Conservation (phyloP, 1,140 invertebrate genomes). For the Argopecten irradians region DNA sequence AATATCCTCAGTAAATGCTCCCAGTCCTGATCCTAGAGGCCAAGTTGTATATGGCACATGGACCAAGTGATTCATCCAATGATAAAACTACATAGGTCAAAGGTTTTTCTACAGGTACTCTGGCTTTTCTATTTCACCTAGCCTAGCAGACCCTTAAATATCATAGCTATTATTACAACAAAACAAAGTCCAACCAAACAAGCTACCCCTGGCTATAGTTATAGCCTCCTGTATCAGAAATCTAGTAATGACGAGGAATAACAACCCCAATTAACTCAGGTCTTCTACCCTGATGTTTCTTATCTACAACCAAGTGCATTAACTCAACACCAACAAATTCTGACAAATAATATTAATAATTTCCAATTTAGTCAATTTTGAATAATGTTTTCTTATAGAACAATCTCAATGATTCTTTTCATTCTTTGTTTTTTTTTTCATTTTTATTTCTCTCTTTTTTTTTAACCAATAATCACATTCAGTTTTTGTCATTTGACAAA, state of each 20-base stretch:
- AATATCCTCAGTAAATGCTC: too few species aligned
- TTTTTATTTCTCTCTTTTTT: not conserved
- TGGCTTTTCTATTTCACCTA: too few species aligned
- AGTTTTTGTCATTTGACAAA: not conserved
- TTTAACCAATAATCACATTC: not conserved
- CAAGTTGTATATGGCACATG: too few species aligned
- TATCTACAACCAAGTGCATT: constrained; percentile 1
- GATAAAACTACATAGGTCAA: too few species aligned
- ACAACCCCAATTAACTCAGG: not conserved
- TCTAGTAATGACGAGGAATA: not conserved
- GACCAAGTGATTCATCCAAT: too few species aligned
- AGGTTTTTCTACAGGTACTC: too few species aligned
- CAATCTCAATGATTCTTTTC: not conserved
- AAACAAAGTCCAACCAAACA: too few species aligned
- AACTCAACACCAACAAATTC: not conserved
- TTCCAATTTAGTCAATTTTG: too few species aligned
- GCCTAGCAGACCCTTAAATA: too few species aligned
- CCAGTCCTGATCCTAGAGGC: too few species aligned
- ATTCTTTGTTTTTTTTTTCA: not conserved
- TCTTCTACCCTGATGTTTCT: not conserved
- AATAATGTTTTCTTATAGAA: not conserved
- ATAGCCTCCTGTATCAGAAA: not conserved
- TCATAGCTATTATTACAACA: too few species aligned
- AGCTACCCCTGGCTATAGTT: too few species aligned
- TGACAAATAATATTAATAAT: not conserved